Evolutionary conservation across 2,888 invertebrate genomes (phyloP), one percentile per base, ranked within the genome.

Genomic region (Phyto melanocephala): DNA sequence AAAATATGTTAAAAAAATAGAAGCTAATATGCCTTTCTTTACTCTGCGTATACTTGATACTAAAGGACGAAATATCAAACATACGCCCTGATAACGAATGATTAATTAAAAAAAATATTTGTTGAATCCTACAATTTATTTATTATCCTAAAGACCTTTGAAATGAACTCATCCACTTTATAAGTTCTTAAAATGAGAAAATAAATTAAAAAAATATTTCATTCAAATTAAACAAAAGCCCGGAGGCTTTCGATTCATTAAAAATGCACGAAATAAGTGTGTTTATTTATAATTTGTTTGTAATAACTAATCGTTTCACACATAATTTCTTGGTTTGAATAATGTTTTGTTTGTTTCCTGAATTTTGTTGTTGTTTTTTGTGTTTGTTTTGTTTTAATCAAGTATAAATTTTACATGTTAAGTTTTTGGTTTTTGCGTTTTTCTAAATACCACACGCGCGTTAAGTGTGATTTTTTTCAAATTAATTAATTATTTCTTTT

Each of bases 301-400:
- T 67, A 60, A 72, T 52, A 67, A 33, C 50, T 13, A 60, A 75
- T 82, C 75, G 47, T 70, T 82, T 79, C 58, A 52, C 79, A 78
- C 79, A 50, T 67, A 45, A 82, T 71, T 50, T 33, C 15, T 22
- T 47, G n/a, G 24, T 50, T 72, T 63, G 45, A 56, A 62, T 40
- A 72, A 78, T 81, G 33, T 81, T 78, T 81, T 71, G 45, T 78
- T 81, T 71, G 45, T 58, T 78, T 68, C n/a, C n/a, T n/a, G n/a
- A n/a, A n/a, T n/a, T n/a, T n/a, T n/a, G n/a, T 11, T 37, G 24
- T 74, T 15, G 17, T 62, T 63, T 52, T n/a, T 35, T 17, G 1
- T 45, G 22, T 28, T 35, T 28, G 35, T 56, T 24, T 4, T 67
- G 17, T 62, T 62, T 74, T 60, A 42, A 22, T 13, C 52, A 42